Percentiles rank a stretch among this genome's conserved stretches.
These are phyloP conservation scores for Epizoanthus illoricatus DNA, from an alignment of 92 coral and sea anemone genomes.

Conservation along the genomic window DNA sequence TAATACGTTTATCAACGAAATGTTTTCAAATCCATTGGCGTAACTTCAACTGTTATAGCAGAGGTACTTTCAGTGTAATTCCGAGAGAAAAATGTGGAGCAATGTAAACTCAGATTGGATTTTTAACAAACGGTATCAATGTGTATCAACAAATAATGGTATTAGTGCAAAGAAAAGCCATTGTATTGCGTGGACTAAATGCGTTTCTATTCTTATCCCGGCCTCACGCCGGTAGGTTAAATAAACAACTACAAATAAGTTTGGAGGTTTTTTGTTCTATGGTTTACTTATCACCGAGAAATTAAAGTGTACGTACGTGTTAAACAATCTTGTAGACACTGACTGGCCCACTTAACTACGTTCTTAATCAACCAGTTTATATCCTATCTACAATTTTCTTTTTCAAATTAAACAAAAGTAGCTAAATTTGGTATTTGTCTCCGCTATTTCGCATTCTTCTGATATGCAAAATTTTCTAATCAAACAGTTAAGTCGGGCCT, in stretches of 20 bases:
- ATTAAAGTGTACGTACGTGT: constrained; percentile 21
- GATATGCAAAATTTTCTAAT: constrained; percentile 55
- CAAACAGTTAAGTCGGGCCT: constrained; percentile 36
- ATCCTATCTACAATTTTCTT: constrained; percentile 34
- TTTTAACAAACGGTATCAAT: background rate
- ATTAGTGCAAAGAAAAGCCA: constrained; percentile 4
- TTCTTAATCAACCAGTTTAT: constrained; percentile 32
- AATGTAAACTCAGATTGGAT: constrained; percentile 18
- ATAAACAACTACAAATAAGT: constrained; percentile 25
- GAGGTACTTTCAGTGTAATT: background rate
- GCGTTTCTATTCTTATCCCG: constrained; percentile 4
- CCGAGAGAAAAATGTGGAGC: constrained; percentile 26
- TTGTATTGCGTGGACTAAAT: background rate
- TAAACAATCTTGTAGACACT: constrained; percentile 30
- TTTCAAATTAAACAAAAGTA: constrained; percentile 15
- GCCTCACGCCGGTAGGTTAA: constrained; percentile 27
- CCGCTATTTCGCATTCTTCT: constrained; percentile 57
- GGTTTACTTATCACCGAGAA: constrained; percentile 20
- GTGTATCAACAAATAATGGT: background rate
- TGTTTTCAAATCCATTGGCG: constrained; percentile 1
- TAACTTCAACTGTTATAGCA: background rate
- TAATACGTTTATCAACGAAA: constrained; percentile 13
- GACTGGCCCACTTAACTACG: constrained; percentile 14
- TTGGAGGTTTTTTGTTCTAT: constrained; percentile 11
- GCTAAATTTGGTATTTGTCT: constrained; percentile 26